Evolutionary conservation across 1,140 invertebrate genomes (phyloP).

Genomic region (Apolygus lucorum): DNA sequence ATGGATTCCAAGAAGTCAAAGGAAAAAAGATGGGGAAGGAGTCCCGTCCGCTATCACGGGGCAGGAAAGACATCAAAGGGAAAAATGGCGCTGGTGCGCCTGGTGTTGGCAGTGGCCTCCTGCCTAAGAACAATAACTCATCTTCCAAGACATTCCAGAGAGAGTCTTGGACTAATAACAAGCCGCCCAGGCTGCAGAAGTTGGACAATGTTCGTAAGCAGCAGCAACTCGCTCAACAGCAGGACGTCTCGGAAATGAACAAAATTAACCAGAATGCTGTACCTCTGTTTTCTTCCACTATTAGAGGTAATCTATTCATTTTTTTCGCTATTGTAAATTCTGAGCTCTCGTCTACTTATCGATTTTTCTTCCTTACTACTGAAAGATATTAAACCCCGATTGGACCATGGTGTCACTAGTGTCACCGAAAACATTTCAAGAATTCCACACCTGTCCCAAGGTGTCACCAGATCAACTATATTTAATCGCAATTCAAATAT

Average conservation of each 20-base stretch:
- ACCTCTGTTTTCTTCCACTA: background rate
- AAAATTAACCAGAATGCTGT: slow-evolving; percentile 38
- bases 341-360: too few relatives aligned
- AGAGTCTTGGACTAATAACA: slow-evolving; percentile 39
- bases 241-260: slow-evolving; percentile 41
- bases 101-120: background rate
- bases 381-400: too few relatives aligned
- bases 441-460: too few relatives aligned
- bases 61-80: slow-evolving; percentile 44
- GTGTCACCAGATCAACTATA: too few relatives aligned
- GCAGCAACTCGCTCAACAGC: slow-evolving; percentile 34
- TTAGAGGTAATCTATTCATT: too few relatives aligned
- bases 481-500: too few relatives aligned
- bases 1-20: slow-evolving; percentile 79
- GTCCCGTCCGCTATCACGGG: slow-evolving; percentile 39
- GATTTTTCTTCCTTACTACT: too few relatives aligned
- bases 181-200: slow-evolving; percentile 26
- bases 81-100: background rate
- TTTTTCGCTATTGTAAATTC: too few relatives aligned
- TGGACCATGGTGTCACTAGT: too few relatives aligned
- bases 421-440: too few relatives aligned
- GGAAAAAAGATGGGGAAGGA: slow-evolving; percentile 68
- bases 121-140: background rate
- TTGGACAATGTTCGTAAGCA: slow-evolving; percentile 22
- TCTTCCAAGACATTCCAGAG: slow-evolving; percentile 43